Evolutionary conservation across 2,113 vertebrate genomes (phyloP).

Genomic region (Epinephelus lanceolatus): DNA sequence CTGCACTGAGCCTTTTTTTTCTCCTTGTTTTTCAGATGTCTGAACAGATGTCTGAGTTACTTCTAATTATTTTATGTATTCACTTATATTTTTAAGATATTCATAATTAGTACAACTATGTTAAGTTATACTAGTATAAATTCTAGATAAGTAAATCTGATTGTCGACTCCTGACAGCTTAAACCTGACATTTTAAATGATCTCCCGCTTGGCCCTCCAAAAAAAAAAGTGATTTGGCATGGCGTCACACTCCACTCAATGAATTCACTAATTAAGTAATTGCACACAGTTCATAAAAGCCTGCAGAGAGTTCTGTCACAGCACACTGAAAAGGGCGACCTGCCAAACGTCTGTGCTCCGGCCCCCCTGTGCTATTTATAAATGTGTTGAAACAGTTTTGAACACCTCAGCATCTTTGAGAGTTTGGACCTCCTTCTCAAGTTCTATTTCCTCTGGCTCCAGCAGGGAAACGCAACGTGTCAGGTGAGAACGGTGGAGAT

Average conservation of each 20-base stretch:
- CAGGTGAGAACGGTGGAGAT: slow-evolving; percentile 45
- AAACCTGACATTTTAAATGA: slow-evolving; percentile 37
- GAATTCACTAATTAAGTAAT: slow-evolving; percentile 68
- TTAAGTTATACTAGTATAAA: neutral
- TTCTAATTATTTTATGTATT: neutral
- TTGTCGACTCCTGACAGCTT: slow-evolving; percentile 10
- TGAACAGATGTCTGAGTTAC: too few relatives aligned
- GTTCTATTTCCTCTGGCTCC: slow-evolving; percentile 39
- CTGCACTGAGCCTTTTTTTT: too few relatives aligned
- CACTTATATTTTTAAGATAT: neutral
- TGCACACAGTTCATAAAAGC: slow-evolving; percentile 67
- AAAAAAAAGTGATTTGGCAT: slow-evolving; percentile 45
- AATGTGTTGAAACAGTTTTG: slow-evolving; percentile 34
- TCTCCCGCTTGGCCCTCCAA: slow-evolving; percentile 2
- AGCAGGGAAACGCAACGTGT: slow-evolving; percentile 17
- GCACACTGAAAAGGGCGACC: slow-evolving; percentile 41
- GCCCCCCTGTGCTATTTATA: slow-evolving; percentile 50
- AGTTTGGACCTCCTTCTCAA: slow-evolving; percentile 10
- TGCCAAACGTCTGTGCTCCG: slow-evolving; percentile 59
- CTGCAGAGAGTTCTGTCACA: slow-evolving; percentile 59
- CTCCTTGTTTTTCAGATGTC: too few relatives aligned
- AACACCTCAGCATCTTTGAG: slow-evolving; percentile 44
- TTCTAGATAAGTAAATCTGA: neutral
- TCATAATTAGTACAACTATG: neutral
- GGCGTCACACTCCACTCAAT: slow-evolving; percentile 22